Percentiles rank a stretch among this genome's conserved stretches.
Conservation (phyloP, 2,113 vertebrate genomes). For the Channa maculata region DNA sequence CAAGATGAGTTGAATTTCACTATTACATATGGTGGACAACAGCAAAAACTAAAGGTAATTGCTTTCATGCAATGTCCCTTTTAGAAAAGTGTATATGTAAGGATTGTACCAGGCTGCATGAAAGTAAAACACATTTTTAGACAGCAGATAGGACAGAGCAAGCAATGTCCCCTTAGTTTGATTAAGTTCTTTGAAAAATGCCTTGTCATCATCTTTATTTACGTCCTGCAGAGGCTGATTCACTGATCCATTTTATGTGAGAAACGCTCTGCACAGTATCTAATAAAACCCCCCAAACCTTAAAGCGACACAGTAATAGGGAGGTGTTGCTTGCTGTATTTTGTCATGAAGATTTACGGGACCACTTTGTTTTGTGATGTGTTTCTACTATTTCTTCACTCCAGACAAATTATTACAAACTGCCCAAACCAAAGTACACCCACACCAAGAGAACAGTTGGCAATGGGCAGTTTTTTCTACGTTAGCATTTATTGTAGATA, state of each 20-base stretch:
- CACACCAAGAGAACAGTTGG: not conserved
- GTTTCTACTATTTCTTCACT: too few species aligned
- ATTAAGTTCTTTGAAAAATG: too few species aligned
- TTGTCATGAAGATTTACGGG: too few species aligned
- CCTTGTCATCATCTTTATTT: conserved; percentile 8
- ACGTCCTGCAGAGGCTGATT: not conserved
- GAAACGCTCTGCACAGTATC: too few species aligned
- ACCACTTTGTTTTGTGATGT: too few species aligned
- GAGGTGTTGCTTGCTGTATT: too few species aligned
- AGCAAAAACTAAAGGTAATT: not conserved
- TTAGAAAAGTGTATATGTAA: not conserved
- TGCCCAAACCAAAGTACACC: not conserved
- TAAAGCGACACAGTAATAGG: too few species aligned
- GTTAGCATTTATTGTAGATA: not conserved
- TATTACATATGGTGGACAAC: not conserved
- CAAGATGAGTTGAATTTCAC: not conserved
- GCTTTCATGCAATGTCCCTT: too few species aligned
- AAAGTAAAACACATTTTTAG: not conserved
- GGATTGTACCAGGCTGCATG: not conserved
- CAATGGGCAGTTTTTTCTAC: too few species aligned
- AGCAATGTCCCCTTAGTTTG: not conserved
- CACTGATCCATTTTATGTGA: not conserved
- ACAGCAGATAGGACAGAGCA: not conserved
- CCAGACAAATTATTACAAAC: too few species aligned
- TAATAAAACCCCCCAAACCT: too few species aligned